phyloP scores from a whole-genome alignment of 2,797 vertebrate genomes.

The Echiichthys vipera region DNA sequence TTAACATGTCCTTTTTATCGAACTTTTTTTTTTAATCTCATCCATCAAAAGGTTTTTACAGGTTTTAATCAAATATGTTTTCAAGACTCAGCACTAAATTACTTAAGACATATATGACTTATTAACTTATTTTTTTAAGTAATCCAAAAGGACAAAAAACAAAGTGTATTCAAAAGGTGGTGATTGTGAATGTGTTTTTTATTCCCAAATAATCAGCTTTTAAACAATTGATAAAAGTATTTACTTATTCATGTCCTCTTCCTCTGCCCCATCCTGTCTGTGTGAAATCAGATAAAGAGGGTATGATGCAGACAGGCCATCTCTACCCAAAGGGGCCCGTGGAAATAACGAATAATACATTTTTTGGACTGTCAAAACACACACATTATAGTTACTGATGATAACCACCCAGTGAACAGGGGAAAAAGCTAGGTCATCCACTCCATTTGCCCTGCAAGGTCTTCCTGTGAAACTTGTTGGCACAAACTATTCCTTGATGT shows the following conservation, averaged over 20 bases:
- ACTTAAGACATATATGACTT: constrained; percentile 10
- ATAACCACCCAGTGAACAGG: constrained; percentile 53
- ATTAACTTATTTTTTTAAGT: constrained; percentile 6
- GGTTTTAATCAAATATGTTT: constrained; percentile 8
- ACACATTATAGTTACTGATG: constrained; percentile 77
- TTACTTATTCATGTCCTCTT: constrained; percentile 18
- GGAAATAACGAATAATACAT: constrained; percentile 78
- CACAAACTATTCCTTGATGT: constrained; percentile 7
- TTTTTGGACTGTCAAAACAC: constrained; percentile 73
- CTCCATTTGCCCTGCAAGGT: constrained; percentile 55
- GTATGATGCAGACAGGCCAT: constrained; percentile 53
- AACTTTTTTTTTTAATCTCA: neutral
- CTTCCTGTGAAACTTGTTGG: constrained; percentile 32
- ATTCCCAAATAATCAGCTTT: constrained; percentile 5
- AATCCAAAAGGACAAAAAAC: neutral
- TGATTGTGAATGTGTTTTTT: neutral
- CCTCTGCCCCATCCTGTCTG: neutral
- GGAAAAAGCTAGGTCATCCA: constrained; percentile 68
- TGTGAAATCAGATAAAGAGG: constrained; percentile 61
- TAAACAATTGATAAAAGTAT: constrained; percentile 27
- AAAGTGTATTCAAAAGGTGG: neutral
- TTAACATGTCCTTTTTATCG: neutral
- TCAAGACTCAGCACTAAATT: neutral
- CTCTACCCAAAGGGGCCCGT: constrained; percentile 39
- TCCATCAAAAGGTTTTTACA: neutral